Evolutionary conservation across 2,797 vertebrate species (phyloP), one percentile per base, ranked within the genome.

Genomic region (Gallinago solitaria): DNA sequence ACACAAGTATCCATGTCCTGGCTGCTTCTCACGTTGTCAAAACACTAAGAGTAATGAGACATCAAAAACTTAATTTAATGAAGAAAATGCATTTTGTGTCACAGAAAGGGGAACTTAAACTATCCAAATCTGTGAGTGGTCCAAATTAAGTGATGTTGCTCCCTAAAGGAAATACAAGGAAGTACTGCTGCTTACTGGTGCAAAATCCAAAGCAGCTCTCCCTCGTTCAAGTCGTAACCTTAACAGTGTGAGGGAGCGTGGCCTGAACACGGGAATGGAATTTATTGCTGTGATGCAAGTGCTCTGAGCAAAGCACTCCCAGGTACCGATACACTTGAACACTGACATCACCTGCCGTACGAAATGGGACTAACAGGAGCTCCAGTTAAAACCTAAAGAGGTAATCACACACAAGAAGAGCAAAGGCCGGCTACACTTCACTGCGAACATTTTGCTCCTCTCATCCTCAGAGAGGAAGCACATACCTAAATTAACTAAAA

Each of bases 251-350:
- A 87, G 88, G 87, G 87, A 92, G 90, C 45, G 20, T 2, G 3
- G 90, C 64, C 80, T 57, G 54, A 84, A 39, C 37, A 77, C 1
- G 2, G 64, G 57, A 84, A 73, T 39, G 89, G 93, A 92, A 90
- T 95, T 95, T 87, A 94, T 1, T 60, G 74, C 75, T 61, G 63
- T 93, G 90, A 91, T 92, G 95, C 89, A 93, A 94, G 81, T 1
- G 15, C 75, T 65, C n/a, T 71, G 43, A 95, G 87, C 78, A 76
- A 77, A 87, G 92, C 83, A 48, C 78, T 94, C 68, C 75, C 90
- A 93, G 81, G 70, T 70, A 86, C 87, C 0, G 1, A 88, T 83
- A 91, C 88, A 94, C 81, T 79, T 93, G 90, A 93, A 76, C 93
- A 89, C 88, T 47, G 79, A 85, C 74, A 86, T 92, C 79, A 80